Conservation (phyloP, 2,888 invertebrate genomes). For the Rhodophaea formosa region DNA sequence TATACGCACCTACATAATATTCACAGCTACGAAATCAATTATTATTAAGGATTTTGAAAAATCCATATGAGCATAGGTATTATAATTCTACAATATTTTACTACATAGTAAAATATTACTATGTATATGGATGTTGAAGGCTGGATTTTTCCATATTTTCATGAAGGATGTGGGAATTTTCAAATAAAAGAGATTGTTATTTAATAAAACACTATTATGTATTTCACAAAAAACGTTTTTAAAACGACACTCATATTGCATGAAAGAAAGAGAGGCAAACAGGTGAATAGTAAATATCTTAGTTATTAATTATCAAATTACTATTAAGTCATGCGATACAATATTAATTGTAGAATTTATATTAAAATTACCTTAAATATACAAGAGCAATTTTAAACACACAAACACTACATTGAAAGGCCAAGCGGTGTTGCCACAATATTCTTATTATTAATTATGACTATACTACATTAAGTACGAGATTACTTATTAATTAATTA, state of each 20-base stretch:
- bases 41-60: neutral
- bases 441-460: slow-evolving; percentile 38
- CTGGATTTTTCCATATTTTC: no score
- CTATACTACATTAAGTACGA: slow-evolving; percentile 51
- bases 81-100: no score
- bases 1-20: no score
- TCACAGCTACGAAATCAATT: no score
- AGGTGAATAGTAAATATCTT: slow-evolving; percentile 66
- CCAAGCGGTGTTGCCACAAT: slow-evolving; percentile 81
- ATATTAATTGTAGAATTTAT: slow-evolving; percentile 47
- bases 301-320: slow-evolving; percentile 47
- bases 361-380: slow-evolving; percentile 27
- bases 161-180: neutral
- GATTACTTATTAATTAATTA: slow-evolving; percentile 47
- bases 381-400: slow-evolving; percentile 56
- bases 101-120: no score
- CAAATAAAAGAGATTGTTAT: slow-evolving; percentile 45
- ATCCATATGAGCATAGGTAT: no score
- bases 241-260: slow-evolving; percentile 80
- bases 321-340: slow-evolving; percentile 57
- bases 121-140: no score
- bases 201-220: slow-evolving; percentile 69
- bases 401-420: slow-evolving; percentile 76
- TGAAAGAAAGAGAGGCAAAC: slow-evolving; percentile 69
- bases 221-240: slow-evolving; percentile 77